A percentile compares a stretch with the other conserved stretches of the same genome.
Conservation (phyloP, 1,140 invertebrate genomes). For the silkworm (Bombyx mori) region ASM3026992v2 NC_085115.1:7001001-7001500, state of each 20-base stretch:
- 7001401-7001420: background rate
- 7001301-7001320: conserved; percentile 22
- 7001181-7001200: conserved; percentile 57
- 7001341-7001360: background rate
- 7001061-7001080: conserved; percentile 99
- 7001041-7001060: conserved; percentile 94
- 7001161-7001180: conserved; percentile 48
- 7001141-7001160: conserved; percentile 54
- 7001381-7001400: background rate
- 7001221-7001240: conserved; percentile 66
- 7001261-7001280: conserved; percentile 22
- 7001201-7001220: conserved; percentile 59
- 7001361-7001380: background rate
- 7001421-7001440: too few species aligned
- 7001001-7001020: conserved; percentile 75
- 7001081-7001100: conserved; percentile 97
- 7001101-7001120: conserved; percentile 72
- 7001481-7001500: too few species aligned
- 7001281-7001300: conserved; percentile 22
- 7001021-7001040: conserved; percentile 98
- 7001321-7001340: conserved; percentile 16
- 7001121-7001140: conserved; percentile 61
- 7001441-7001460: too few species aligned
- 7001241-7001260: conserved; percentile 47
- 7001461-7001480: too few species aligned